These are phyloP conservation scores for Wiebesia pumilae DNA, from an alignment of 1,140 invertebrate genomes.

Conservation along the genomic window DNA sequence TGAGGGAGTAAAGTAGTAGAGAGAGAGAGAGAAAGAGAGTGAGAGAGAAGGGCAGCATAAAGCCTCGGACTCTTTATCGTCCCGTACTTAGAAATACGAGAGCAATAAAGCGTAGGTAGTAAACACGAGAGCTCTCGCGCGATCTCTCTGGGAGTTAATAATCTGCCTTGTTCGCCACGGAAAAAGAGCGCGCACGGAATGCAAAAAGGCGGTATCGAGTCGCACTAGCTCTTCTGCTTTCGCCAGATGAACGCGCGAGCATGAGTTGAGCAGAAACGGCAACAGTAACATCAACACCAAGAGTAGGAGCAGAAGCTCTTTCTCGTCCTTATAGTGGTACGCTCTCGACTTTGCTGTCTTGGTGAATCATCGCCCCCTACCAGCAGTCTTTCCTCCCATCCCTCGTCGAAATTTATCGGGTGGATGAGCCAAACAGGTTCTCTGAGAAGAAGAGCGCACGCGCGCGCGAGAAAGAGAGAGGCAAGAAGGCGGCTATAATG, in stretches of 20 bases:
- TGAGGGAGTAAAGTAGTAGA: neutral
- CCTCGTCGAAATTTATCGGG: conserved; percentile 45
- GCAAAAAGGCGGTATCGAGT: conserved; percentile 50
- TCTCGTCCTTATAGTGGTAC: conserved; percentile 17
- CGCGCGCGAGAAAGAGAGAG: neutral
- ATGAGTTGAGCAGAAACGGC: neutral
- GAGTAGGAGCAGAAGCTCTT: neutral
- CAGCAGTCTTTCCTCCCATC: neutral
- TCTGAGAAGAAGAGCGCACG: neutral
- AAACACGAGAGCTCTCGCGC: conserved; percentile 44
- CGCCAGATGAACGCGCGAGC: neutral
- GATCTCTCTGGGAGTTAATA: conserved; percentile 45
- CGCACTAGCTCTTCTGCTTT: conserved; percentile 19
- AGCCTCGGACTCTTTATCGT: conserved; percentile 24
- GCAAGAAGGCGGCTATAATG: neutral
- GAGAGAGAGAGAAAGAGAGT: neutral
- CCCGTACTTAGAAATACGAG: conserved; percentile 50
- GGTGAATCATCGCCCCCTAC: conserved; percentile 32
- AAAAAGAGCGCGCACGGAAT: conserved; percentile 44
- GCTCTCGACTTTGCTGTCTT: conserved; percentile 25
- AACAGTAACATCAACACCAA: neutral
- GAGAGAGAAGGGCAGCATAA: neutral
- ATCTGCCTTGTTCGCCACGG: conserved; percentile 44
- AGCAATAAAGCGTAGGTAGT: conserved; percentile 51
- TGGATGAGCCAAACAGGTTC: conserved; percentile 42